Conservation (phyloP, 1,140 invertebrate species). For the Dinothrombium tinctorium region DNA sequence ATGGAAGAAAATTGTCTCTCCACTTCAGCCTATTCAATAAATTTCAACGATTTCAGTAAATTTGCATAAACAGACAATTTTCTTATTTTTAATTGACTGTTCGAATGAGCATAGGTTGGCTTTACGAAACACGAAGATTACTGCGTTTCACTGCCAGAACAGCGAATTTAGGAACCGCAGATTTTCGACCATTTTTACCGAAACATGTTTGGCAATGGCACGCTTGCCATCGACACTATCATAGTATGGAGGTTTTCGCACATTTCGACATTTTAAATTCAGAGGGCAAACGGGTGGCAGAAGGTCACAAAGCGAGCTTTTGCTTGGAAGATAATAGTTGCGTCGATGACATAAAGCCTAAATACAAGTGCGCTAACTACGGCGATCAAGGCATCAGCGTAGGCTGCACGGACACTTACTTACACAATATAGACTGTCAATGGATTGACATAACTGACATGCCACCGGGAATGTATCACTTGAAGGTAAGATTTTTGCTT, state of each 20-base stretch:
- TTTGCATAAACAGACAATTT: not conserved
- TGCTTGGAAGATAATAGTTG: slow-evolving; percentile 88
- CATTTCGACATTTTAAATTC: slow-evolving; percentile 71
- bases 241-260: slow-evolving; percentile 94
- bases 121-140: slow-evolving; percentile 47
- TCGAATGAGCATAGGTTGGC: slow-evolving; percentile 31
- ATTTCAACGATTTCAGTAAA: slow-evolving; percentile 14
- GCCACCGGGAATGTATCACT: slow-evolving; percentile 52
- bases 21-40: slow-evolving; percentile 43
- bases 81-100: not conserved
- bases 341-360: slow-evolving; percentile 19
- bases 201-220: slow-evolving; percentile 92
- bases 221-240: slow-evolving; percentile 91
- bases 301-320: slow-evolving; percentile 90
- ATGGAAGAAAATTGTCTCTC: slow-evolving; percentile 90
- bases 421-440: slow-evolving; percentile 82
- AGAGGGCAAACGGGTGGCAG: slow-evolving; percentile 46
- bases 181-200: slow-evolving; percentile 65
- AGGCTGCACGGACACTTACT: slow-evolving; percentile 81
- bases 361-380: slow-evolving; percentile 70
- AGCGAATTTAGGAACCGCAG: slow-evolving; percentile 62
- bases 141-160: slow-evolving; percentile 73
- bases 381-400: slow-evolving; percentile 85
- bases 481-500: slow-evolving; percentile 47
- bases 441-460: slow-evolving; percentile 90